Evolutionary conservation across 1,140 invertebrate species (phyloP), one percentile per base, ranked within the genome.

Genomic region (Parapsyche elsis): DNA sequence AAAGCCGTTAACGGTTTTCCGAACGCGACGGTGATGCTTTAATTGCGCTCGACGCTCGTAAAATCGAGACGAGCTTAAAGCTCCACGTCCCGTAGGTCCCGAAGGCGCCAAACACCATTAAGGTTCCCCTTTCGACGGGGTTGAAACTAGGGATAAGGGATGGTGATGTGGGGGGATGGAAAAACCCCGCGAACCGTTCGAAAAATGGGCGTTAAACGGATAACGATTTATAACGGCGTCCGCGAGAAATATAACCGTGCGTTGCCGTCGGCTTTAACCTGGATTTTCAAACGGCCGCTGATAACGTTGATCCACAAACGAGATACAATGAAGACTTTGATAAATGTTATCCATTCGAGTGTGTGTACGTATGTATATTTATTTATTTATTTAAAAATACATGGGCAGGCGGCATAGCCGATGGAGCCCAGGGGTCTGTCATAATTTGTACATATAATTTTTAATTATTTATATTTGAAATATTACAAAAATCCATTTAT

Each of bases 161-260:
- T 1, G 49, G n/a, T 24, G 4, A 57, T 23, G 23, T 44, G 30
- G 23, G 71, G 16, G 76, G 61, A 59, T 16, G 26, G 26, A 46
- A 44, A 9, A 67, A 44, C 14, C 24, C 49, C 49, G 73, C 19
- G 19, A 57, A 57, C 14, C 53, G 53, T 21, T 21, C 30, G 30
- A 38, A 57, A n/a, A 57, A 57, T 21, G 53, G 64, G 44, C 73
- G 75, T 61, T 76, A 76, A 76, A 76, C 61, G 16, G 45, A 24
- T 70, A 45, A 78, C 76, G 61, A 78, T 78, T 78, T 78, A 78
- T 78, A 76, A 76, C 74, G 19, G 21, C 7, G n/a, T 9, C 9
- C 53, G 53, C 9, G 59, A 23, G 12, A 53, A 5, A 53, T 53
- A 53, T 53, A 14, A 16, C 49, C 16, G 16, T 14, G 49, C n/a